Evolutionary conservation across 1,140 invertebrate genomes (phyloP).

Genomic region (Polyergus mexicanus): DNA sequence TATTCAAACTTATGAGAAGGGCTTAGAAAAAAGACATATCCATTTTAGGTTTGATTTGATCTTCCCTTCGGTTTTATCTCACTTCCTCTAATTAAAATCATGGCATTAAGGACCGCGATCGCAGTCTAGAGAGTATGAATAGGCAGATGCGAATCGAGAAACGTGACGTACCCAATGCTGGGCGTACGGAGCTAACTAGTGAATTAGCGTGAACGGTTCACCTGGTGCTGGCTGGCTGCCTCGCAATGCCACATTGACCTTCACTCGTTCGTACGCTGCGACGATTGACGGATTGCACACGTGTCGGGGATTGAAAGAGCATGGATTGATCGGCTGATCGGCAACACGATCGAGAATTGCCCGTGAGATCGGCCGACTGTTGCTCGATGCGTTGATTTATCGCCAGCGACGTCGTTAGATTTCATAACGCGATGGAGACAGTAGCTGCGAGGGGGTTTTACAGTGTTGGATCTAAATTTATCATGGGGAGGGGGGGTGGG

Average conservation of each 20-base stretch:
- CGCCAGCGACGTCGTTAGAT: constrained; percentile 31
- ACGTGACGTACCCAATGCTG: constrained; percentile 34
- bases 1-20: not conserved
- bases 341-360: constrained; percentile 50
- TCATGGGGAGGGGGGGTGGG: not conserved
- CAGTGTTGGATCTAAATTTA: constrained; percentile 4
- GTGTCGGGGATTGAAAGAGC: constrained; percentile 42
- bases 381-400: constrained; percentile 51
- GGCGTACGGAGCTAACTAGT: constrained; percentile 25
- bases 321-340: constrained; percentile 43
- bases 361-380: constrained; percentile 44
- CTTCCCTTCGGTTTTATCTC: not conserved
- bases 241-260: constrained; percentile 49
- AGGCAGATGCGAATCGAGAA: constrained; percentile 49
- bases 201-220: constrained; percentile 49
- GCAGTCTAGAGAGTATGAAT: not conserved
- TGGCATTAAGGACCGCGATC: not conserved
- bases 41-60: not conserved
- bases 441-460: constrained; percentile 5
- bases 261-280: constrained; percentile 36
- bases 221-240: constrained; percentile 34
- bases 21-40: not conserved
- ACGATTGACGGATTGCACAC: constrained; percentile 44
- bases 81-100: constrained; percentile 6
- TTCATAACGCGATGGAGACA: constrained; percentile 40